A percentile compares a stretch with the other conserved stretches of the same genome.
Evolutionary conservation across 2,888 invertebrate species (phyloP).

Genomic region (Ochropacha duplaris): DNA sequence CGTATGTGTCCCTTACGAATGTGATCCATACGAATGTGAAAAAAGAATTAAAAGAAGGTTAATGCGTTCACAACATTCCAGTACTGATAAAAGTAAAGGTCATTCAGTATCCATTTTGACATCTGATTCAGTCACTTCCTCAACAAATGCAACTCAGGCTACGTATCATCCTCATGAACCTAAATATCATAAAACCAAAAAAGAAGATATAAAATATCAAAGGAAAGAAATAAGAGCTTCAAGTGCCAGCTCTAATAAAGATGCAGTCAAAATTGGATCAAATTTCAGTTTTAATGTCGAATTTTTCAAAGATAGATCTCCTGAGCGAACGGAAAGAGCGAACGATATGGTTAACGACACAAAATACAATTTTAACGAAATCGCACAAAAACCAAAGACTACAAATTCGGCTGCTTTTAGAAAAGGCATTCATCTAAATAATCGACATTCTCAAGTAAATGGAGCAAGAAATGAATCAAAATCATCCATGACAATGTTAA

Average conservation of each 20-base stretch:
- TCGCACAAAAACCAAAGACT: neutral
- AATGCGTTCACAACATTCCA: slow-evolving; percentile 13
- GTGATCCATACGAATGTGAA: slow-evolving; percentile 39
- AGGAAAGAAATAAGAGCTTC: neutral
- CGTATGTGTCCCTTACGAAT: slow-evolving; percentile 37
- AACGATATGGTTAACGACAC: neutral
- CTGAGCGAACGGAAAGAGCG: neutral
- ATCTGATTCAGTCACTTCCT: slow-evolving; percentile 6
- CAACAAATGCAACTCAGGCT: slow-evolving; percentile 13
- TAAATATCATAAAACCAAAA: neutral
- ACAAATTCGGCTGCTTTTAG: neutral
- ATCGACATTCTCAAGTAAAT: slow-evolving; percentile 13
- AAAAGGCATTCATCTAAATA: neutral
- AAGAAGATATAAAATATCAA: neutral
- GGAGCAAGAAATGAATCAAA: slow-evolving; percentile 16
- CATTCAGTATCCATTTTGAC: slow-evolving; percentile 11
- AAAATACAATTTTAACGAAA: neutral
- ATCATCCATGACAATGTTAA: slow-evolving; percentile 24
- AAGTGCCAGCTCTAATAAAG: neutral
- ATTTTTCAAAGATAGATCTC: slow-evolving; percentile 25
- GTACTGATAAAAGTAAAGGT: slow-evolving; percentile 13
- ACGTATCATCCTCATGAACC: neutral
- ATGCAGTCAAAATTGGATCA: slow-evolving; percentile 16
- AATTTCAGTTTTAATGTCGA: slow-evolving; percentile 27
- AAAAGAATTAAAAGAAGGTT: slow-evolving; percentile 32